Evolutionary conservation across 2,113 vertebrate species (phyloP), one percentile per base, ranked within the genome.

Genomic region (Nicator chloris): DNA sequence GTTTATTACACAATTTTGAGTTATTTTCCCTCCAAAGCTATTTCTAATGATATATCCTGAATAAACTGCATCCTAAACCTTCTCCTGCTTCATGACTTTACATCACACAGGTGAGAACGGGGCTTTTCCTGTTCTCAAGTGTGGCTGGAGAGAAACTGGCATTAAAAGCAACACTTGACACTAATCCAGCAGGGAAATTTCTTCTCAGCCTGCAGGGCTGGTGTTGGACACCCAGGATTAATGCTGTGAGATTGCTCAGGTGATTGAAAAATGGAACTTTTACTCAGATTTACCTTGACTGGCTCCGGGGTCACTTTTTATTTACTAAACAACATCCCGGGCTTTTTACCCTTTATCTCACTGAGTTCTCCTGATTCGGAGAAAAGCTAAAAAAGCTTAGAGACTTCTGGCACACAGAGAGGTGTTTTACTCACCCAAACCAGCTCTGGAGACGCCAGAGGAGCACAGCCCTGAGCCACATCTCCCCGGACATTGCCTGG

Each of bases 111-210:
- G 13, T 57, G 75, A 53, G 30, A 85, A 77, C 0, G 0, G 33
- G 11, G 31, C 9, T 53, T 85, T 59, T 81, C 16, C 6, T 20
- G 13, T 71, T 71, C 16, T 49, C 78, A 37, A 28, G 27, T 2
- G 26, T 59, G 30, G 17, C 77, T 86, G 47, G 84, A 91, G 79
- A 84, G 37, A 71, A 88, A 82, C 9, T 45, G 72, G 44, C 60
- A 68, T 64, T 78, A 56, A 91, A 54, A 91, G 64, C 77, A 70
- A 35, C 56, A 27, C 65, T 78, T 44, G 60, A 64, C 88, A n/a
- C 22, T n/a, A 63, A 88, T 82, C 86, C 83, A 93, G 44, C 72
- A 82, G 88, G 65, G 81, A 89, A 89, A 69, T 86, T 45, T 65
- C 73, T 68, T 60, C 83, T 60, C 22, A 40, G 53, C 0, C 0